These are phyloP conservation scores for mouse (Mus musculus) DNA, from an alignment of 2,113 vertebrate genomes.

Conservation along the genomic window DNA sequence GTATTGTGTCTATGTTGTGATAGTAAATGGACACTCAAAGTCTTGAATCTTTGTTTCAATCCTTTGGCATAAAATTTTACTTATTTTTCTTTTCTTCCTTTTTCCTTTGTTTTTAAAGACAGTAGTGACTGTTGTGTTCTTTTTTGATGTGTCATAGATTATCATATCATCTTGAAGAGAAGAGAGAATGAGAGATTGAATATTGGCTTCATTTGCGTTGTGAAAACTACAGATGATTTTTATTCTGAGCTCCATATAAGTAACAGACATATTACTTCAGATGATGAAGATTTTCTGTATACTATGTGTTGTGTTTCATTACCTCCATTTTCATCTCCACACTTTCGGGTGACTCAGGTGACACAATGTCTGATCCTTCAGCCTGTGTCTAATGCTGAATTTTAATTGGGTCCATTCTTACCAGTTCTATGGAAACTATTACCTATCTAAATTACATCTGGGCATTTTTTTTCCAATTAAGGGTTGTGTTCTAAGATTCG, in stretches of 20 bases:
- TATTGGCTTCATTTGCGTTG: background rate
- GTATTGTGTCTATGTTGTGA: background rate
- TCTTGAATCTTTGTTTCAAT: background rate
- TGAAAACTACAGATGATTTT: background rate
- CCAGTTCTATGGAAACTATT: background rate
- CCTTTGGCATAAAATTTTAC: background rate
- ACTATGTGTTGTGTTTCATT: background rate
- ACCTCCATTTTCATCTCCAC: background rate
- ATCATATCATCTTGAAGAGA: background rate
- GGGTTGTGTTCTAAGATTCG: background rate
- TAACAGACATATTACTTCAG: background rate
- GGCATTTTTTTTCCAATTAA: background rate
- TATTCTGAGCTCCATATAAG: background rate
- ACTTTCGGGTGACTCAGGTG: background rate
- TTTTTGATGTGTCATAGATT: background rate
- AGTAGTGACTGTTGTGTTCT: rapidly evolving
- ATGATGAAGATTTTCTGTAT: background rate
- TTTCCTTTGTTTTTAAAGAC: background rate
- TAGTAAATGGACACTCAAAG: background rate
- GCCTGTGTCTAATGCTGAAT: background rate
- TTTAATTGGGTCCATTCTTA: background rate
- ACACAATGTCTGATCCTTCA: background rate
- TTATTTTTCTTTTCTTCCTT: background rate
- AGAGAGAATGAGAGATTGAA: background rate
- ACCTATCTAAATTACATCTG: background rate